Evolutionary conservation across 2,888 invertebrate species (phyloP).

Genomic region (Pterostichus madidus): DNA sequence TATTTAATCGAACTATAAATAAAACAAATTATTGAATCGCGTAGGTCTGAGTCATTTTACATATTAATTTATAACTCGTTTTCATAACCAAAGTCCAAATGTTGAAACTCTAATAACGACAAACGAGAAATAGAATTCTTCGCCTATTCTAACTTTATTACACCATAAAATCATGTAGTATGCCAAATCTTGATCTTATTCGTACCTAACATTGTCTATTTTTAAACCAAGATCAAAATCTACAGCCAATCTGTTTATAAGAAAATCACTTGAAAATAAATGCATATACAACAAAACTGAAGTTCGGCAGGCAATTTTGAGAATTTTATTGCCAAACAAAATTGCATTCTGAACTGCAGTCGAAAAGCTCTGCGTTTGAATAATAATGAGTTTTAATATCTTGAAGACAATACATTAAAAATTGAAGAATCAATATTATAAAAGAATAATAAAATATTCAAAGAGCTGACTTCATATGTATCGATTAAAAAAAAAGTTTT

Average conservation of each 20-base stretch:
- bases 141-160: constrained; percentile 17
- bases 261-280: constrained; percentile 12
- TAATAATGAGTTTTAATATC: too few species aligned
- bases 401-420: too few species aligned
- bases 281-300: constrained; percentile 14
- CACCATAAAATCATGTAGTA: constrained; percentile 20
- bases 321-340: neutral
- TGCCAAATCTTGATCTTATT: constrained; percentile 29
- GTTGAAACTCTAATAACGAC: neutral
- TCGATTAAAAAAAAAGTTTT: too few species aligned
- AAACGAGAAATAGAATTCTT: constrained; percentile 12
- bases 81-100: constrained; percentile 2
- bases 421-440: too few species aligned
- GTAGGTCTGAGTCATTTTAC: constrained; percentile 7
- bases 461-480: too few species aligned
- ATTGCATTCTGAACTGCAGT: neutral
- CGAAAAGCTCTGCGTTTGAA: too few species aligned
- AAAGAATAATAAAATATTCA: too few species aligned
- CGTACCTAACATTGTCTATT: constrained; percentile 14
- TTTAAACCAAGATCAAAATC: constrained; percentile 23
- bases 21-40: neutral
- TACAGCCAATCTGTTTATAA: constrained; percentile 18
- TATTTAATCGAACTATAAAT: too few species aligned
- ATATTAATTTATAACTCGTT: constrained; percentile 32
- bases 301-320: neutral